Percentiles rank a stretch among this genome's conserved stretches.
phyloP scores from a whole-genome alignment of 2,797 vertebrate species.

The Enoplosus armatus region DNA sequence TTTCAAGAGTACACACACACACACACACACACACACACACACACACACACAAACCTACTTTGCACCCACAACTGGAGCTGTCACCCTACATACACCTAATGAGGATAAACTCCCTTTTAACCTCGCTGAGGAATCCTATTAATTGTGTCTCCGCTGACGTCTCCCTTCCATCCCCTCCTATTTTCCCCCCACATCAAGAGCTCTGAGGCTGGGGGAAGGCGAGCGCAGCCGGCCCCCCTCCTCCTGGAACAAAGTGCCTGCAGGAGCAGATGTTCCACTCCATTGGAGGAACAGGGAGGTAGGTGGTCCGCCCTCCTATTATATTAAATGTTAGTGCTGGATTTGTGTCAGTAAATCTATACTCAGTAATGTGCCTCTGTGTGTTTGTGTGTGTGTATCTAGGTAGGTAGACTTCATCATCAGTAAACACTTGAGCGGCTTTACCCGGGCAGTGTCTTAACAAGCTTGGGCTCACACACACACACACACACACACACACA shows the following conservation, averaged over 20 bases:
- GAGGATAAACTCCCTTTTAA: conserved; percentile 83
- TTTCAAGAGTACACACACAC: conserved; percentile 50
- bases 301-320: conserved; percentile 53
- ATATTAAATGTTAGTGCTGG: conserved; percentile 68
- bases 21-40: conserved; percentile 46
- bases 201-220: conserved; percentile 40
- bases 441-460: not conserved
- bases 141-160: conserved; percentile 71
- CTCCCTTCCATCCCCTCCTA: conserved; percentile 55
- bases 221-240: conserved; percentile 25
- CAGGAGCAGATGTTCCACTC: conserved; percentile 72
- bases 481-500: not conserved
- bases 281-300: conserved; percentile 28
- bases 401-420: conserved; percentile 11
- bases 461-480: not conserved
- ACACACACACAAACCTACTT: conserved; percentile 33
- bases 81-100: conserved; percentile 77
- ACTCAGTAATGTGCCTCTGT: conserved; percentile 7
- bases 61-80: conserved; percentile 58
- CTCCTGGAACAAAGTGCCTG: conserved; percentile 58
- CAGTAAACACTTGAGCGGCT: not conserved
- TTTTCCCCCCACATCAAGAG: conserved; percentile 60
- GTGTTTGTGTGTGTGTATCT: not conserved
- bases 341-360: conserved; percentile 38
- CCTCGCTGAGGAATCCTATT: conserved; percentile 73